Conservation (phyloP, 2,113 vertebrate species). For the Ailuropoda melanoleuca region DNA sequence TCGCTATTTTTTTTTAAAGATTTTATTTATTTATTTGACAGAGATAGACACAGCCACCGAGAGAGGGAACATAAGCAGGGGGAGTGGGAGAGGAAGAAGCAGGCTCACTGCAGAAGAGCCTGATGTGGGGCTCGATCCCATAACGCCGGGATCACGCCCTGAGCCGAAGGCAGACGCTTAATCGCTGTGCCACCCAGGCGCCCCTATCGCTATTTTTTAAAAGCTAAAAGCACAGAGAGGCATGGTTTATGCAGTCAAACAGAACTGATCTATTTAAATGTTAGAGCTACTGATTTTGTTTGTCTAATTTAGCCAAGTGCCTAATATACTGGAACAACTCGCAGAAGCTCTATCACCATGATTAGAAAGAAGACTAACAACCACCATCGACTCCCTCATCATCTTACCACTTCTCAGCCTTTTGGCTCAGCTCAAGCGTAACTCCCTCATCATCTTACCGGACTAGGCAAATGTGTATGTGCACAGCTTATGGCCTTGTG, state of each 20-base stretch:
- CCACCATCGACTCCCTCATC: background rate
- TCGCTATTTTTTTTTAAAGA: slow-evolving; percentile 4
- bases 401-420: background rate
- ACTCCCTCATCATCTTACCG: background rate
- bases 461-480: background rate
- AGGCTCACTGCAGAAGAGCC: no score
- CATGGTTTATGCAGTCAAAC: background rate
- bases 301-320: background rate
- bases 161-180: no score
- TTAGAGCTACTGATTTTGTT: background rate
- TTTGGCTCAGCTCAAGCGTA: no score
- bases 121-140: no score
- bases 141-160: no score
- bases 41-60: no score
- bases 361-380: background rate
- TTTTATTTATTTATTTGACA: no score
- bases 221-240: background rate
- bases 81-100: no score
- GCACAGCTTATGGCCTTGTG: background rate
- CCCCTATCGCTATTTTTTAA: slow-evolving; percentile 16
- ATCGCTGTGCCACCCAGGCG: no score
- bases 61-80: no score
- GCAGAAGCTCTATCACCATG: background rate
- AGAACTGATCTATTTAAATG: background rate
- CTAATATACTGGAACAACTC: background rate